Conservation (phyloP, 2,113 vertebrate species). For the Platanista minor region DNA sequence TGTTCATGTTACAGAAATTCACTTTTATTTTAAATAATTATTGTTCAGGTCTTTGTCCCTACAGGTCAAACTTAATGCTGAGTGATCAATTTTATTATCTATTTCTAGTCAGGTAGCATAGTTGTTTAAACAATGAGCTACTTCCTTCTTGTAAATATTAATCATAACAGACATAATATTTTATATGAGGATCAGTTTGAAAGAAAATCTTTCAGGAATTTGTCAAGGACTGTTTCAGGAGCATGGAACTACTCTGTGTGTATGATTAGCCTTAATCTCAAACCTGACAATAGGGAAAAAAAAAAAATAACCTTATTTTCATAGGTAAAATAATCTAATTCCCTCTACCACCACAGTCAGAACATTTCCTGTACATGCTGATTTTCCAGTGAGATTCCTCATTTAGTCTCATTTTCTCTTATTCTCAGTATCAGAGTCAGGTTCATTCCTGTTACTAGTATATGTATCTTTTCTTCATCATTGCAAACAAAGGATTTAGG, state of each 20-base stretch:
- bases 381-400: not conserved
- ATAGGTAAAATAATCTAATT: not conserved
- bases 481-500: not conserved
- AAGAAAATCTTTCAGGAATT: not conserved
- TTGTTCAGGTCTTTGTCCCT: not conserved
- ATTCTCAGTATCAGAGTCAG: not conserved
- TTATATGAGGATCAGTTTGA: not conserved
- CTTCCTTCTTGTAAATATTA: not conserved
- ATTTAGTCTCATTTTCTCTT: not conserved
- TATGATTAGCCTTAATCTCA: not conserved
- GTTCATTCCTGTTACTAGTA: not conserved
- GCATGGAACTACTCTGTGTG: not conserved
- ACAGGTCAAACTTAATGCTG: not conserved
- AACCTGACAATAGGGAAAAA: not conserved
- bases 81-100: not conserved
- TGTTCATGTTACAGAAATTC: not conserved
- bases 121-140: not conserved
- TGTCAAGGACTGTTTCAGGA: not conserved
- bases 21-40: not conserved
- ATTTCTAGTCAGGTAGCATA: not conserved
- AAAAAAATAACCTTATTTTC: not conserved
- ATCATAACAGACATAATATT: not conserved
- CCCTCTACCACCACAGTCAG: not conserved
- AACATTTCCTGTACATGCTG: not conserved
- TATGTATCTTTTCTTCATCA: not conserved